These are phyloP conservation scores for Synanthedon andrenaeformis DNA, from an alignment of 2,888 invertebrate species.

Conservation along the genomic window DNA sequence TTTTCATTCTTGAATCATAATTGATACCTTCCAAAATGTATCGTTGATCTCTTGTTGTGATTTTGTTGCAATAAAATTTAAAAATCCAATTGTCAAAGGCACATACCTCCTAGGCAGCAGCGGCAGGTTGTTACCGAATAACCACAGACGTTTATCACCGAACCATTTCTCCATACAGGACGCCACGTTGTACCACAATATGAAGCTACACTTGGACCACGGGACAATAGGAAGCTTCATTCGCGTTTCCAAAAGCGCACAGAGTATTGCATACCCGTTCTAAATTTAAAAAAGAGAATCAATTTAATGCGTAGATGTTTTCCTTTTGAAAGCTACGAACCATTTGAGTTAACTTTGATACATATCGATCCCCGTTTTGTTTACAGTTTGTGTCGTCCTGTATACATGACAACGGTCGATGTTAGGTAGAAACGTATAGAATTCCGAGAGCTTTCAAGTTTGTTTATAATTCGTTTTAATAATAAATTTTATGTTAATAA, in stretches of 20 bases:
- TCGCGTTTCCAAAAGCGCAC: constrained; percentile 37
- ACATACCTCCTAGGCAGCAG: constrained; percentile 82
- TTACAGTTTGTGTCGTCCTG: constrained; percentile 60
- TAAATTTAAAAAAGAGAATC: constrained; percentile 11
- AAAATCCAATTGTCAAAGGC: not conserved
- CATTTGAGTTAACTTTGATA: constrained; percentile 41
- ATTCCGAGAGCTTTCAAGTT: too few species aligned
- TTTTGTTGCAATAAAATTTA: too few species aligned
- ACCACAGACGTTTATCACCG: constrained; percentile 90
- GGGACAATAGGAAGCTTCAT: constrained; percentile 36
- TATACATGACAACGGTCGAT: constrained; percentile 65
- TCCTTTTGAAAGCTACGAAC: constrained; percentile 34
- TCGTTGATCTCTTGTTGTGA: too few species aligned
- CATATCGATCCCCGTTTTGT: constrained; percentile 63
- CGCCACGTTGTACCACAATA: constrained; percentile 62
- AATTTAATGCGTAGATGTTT: constrained; percentile 19
- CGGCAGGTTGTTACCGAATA: constrained; percentile 90
- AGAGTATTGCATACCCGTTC: constrained; percentile 41
- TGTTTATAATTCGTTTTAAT: too few species aligned
- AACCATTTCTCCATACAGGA: constrained; percentile 93
- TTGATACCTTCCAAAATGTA: too few species aligned
- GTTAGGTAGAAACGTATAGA: constrained; percentile 33
- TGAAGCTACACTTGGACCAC: constrained; percentile 34
- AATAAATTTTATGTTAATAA: too few species aligned
- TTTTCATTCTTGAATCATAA: too few species aligned